Evolutionary conservation across 2,888 invertebrate genomes (phyloP).

Genomic region (Hedychridium roseum): DNA sequence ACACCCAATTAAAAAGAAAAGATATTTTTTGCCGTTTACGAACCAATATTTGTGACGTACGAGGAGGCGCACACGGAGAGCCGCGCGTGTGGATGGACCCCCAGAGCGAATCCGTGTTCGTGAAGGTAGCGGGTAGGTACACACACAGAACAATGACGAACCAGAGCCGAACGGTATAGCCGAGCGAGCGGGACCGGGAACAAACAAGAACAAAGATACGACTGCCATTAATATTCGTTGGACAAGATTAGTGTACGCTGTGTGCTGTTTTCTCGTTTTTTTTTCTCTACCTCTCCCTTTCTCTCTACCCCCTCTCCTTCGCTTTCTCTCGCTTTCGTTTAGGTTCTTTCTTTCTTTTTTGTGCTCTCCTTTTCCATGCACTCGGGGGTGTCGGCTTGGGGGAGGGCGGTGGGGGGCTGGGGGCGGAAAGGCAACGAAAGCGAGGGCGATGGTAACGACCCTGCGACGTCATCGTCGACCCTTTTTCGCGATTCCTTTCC

Average conservation of each 20-base stretch:
- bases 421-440: conserved; percentile 4
- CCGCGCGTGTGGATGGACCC: conserved; percentile 64
- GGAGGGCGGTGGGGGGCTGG: conserved; percentile 18
- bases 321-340: no score
- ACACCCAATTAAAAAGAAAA: conserved; percentile 47
- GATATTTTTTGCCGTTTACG: conserved; percentile 59
- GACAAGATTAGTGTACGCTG: conserved; percentile 63
- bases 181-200: conserved; percentile 65
- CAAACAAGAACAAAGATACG: conserved; percentile 65
- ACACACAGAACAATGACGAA: conserved; percentile 65
- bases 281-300: background rate
- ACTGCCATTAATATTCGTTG: conserved; percentile 64
- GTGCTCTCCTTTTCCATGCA: conserved; percentile 58
- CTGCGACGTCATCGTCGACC: conserved; percentile 10
- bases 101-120: conserved; percentile 63
- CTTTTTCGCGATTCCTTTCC: no score
- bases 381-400: conserved; percentile 16
- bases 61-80: conserved; percentile 60
- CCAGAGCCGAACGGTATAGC: conserved; percentile 63
- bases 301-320: no score
- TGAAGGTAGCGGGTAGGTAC: conserved; percentile 64
- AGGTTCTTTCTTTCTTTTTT: conserved; percentile 44
- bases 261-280: conserved; percentile 44
- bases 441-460: no score
- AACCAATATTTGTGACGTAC: conserved; percentile 63